A percentile compares a stretch with the other conserved stretches of the same genome.
phyloP scores from a whole-genome alignment of 2,888 invertebrate genomes.

The Clistopyga incitator region DNA sequence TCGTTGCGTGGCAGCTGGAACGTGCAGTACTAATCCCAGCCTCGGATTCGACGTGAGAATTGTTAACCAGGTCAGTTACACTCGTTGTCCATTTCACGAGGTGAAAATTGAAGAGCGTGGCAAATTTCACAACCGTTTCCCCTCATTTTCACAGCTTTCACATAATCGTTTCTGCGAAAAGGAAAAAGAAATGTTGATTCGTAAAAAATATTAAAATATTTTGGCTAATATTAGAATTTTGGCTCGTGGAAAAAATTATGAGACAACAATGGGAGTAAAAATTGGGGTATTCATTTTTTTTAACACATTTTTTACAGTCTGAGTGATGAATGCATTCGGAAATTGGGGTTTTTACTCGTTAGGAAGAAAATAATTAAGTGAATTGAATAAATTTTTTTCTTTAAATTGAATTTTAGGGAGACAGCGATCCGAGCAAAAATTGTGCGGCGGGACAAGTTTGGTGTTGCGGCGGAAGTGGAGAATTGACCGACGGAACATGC shows the following conservation, averaged over 20 bases:
- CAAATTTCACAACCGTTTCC: not conserved
- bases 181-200: too few species aligned
- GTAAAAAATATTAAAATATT: too few species aligned
- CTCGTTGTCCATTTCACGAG: not conserved
- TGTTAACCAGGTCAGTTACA: constrained; percentile 73
- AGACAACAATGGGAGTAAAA: too few species aligned
- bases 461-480: constrained; percentile 65
- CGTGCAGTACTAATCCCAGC: constrained; percentile 64
- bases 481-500: constrained; percentile 69
- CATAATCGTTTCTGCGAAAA: not conserved
- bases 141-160: not conserved
- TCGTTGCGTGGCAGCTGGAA: constrained; percentile 69
- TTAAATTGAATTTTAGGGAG: constrained; percentile 24
- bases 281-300: too few species aligned
- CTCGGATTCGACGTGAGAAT: constrained; percentile 76
- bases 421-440: not conserved
- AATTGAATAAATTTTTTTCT: too few species aligned
- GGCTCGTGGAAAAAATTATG: too few species aligned
- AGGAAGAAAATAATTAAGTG: too few species aligned
- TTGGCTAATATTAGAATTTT: too few species aligned
- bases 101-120: not conserved
- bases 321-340: too few species aligned
- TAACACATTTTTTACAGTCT: too few species aligned
- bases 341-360: too few species aligned
- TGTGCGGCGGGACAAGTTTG: constrained; percentile 72